Percentiles rank a stretch among this genome's conserved stretches.
phyloP scores from a whole-genome alignment of 2,113 vertebrate genomes.

The Pelusios castaneus region DNA sequence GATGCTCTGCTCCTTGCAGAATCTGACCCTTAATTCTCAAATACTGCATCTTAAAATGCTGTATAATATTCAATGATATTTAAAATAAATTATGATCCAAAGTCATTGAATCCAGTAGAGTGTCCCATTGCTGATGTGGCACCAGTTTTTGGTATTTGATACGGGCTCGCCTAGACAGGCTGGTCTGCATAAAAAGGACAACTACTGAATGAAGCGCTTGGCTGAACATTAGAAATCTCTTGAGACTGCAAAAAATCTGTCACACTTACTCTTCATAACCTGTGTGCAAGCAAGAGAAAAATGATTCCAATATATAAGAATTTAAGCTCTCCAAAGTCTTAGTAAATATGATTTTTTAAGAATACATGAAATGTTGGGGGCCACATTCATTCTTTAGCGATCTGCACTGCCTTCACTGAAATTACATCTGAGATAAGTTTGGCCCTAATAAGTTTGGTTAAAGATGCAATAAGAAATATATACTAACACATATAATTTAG shows the following conservation, averaged over 20 bases:
- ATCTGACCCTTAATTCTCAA: rapidly evolving
- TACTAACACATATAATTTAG: background rate
- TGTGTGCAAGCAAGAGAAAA: rapidly evolving
- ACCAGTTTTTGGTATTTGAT: rapidly evolving
- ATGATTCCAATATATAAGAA: background rate
- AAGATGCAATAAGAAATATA: rapidly evolving
- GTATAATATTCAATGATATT: background rate
- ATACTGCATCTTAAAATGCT: background rate
- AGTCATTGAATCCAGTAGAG: background rate
- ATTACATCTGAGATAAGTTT: background rate
- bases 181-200: rapidly evolving
- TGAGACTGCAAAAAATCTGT: background rate
- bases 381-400: background rate
- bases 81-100: rapidly evolving
- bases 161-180: background rate
- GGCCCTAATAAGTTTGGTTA: rapidly evolving
- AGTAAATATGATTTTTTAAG: background rate
- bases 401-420: background rate
- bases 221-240: background rate
- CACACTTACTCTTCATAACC: background rate
- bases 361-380: background rate
- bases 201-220: background rate
- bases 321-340: background rate
- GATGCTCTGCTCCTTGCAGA: background rate
- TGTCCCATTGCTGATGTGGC: background rate